phyloP scores from a whole-genome alignment of 1,140 invertebrate species.

The Dinothrombium tinctorium region DNA sequence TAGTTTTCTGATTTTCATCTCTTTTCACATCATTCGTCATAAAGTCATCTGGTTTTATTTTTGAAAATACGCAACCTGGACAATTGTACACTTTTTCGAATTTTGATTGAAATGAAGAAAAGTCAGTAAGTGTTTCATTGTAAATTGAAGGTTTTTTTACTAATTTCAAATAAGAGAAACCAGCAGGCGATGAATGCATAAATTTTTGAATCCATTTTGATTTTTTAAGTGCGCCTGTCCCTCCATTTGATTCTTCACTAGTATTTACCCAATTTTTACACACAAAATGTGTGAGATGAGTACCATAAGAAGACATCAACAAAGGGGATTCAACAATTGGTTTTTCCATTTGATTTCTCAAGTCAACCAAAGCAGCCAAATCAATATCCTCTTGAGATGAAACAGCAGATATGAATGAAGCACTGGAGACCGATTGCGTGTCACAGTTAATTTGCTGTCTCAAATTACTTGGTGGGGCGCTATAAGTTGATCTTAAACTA shows the following conservation, averaged over 20 bases:
- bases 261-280: conserved; percentile 26
- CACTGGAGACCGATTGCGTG: conserved; percentile 18
- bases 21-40: not conserved
- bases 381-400: conserved; percentile 34
- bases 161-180: not conserved
- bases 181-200: not conserved
- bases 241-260: too few relatives aligned
- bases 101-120: conserved; percentile 40
- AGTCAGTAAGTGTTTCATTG: conserved; percentile 16
- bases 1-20: not conserved
- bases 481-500: conserved; percentile 2
- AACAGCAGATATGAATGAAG: conserved; percentile 68
- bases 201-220: not conserved
- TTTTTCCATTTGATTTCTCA: conserved; percentile 83
- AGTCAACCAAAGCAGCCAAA: conserved; percentile 46
- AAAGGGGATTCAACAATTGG: conserved; percentile 68
- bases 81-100: conserved; percentile 19
- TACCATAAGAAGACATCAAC: conserved; percentile 78
- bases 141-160: not conserved
- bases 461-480: not conserved
- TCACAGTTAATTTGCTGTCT: not conserved
- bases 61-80: conserved; percentile 17
- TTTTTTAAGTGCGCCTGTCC: too few relatives aligned
- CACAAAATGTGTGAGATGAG: conserved; percentile 52
- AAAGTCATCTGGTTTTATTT: conserved; percentile 5